A percentile compares a stretch with the other conserved stretches of the same genome.
Evolutionary conservation across 64 coral and sea anemone genomes (phyloP).

Genomic region (Montipora efflorescens): DNA sequence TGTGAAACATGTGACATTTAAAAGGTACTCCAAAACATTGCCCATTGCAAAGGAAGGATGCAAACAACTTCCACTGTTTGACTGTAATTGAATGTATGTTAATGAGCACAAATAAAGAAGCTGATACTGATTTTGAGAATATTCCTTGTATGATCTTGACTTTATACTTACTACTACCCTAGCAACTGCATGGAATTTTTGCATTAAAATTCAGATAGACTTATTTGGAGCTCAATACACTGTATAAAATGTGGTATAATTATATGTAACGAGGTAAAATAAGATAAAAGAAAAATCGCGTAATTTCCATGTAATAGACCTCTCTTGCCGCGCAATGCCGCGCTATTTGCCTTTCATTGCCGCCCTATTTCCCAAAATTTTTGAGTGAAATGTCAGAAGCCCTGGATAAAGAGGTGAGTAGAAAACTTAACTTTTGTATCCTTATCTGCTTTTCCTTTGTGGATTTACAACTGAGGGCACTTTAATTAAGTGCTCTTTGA

Average conservation of each 20-base stretch:
- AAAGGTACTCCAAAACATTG: no score
- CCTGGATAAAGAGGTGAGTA: neutral
- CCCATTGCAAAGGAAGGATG: no score
- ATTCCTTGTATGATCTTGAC: neutral
- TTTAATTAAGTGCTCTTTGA: no score
- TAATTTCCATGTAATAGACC: neutral
- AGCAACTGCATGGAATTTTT: neutral
- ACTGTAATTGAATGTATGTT: no score
- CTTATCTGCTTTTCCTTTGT: no score
- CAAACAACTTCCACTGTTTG: no score
- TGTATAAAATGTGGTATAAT: neutral
- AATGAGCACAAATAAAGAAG: neutral
- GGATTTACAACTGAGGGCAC: no score
- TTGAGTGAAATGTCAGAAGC: neutral
- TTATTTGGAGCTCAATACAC: neutral
- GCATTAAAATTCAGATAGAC: neutral
- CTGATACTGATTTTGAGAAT: neutral
- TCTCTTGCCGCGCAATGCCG: neutral
- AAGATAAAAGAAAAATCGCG: neutral
- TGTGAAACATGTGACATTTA: no score
- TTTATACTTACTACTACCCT: neutral
- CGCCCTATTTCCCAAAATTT: neutral
- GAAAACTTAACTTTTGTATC: no score
- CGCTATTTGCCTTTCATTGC: neutral
- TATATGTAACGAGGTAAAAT: neutral